Base-by-base conservation (phyloP, 1,140 invertebrate genomes). In the Anoplolepis gracilipes region DNA sequence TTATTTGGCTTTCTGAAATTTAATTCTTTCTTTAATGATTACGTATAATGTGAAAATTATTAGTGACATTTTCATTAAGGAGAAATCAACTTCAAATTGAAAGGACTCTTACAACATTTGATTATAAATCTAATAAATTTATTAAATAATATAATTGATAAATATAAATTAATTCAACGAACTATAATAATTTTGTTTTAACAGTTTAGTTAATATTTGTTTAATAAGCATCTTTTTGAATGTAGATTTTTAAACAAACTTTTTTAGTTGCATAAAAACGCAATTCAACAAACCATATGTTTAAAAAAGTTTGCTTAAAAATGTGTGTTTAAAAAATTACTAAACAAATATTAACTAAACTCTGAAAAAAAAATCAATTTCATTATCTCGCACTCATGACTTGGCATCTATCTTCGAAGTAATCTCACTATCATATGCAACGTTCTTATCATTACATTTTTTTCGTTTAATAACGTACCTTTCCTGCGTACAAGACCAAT, bases 401-500 rank as follows among this genome's bases (percentile, higher is more conserved):
- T 57, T n/a, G 46, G 22, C 33, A 57, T 5, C 22, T 82, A 59
- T 81, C 49, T 81, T 19, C 28, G n/a, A 2, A 70, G 16, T 11
- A 39, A 55, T 67, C 30, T 39, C 28, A 7, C 13, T 78, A 70
- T 81, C 49, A 19, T n/a, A n/a, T 16, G 65, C 28, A 73, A 36
- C 0, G 11, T 49, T 8, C 19, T 33, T 19, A 6, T 39, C 62
- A 16, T 30, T 70, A 33, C 33, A 30, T 57, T 70, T 72, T 1
- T 11, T 42, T 22, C 6, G 19, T 1, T 2, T 28, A 59, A 65
- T 13, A 10, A 89, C 88, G 79, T 90, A 96, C 95, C 93, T 96
- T 92, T 85, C 96, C 96, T 55, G 95, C 95, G 11, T 95, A 89
- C 79, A 93, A 87, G 36, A 96, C 95, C 33, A 96, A 89, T 77